phyloP scores from a whole-genome alignment of 2,113 vertebrate species.

The Alectura lathami region DNA sequence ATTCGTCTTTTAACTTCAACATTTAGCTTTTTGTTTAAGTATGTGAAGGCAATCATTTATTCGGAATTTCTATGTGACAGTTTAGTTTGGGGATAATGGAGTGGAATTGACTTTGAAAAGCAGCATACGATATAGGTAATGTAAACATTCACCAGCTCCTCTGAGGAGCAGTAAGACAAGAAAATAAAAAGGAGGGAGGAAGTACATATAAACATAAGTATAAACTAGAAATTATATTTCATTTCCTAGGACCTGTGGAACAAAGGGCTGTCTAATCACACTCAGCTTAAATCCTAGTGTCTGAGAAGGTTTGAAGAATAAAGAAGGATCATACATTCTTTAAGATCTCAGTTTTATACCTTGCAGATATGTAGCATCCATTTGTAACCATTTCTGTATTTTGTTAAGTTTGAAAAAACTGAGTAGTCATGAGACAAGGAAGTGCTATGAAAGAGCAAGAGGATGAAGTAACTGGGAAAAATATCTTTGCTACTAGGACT shows the following conservation, averaged over 20 bases:
- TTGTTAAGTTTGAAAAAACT: conserved; percentile 8
- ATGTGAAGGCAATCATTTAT: neutral
- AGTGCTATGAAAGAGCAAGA: neutral
- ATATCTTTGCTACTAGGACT: neutral
- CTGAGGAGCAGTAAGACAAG: neutral
- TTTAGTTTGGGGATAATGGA: conserved; percentile 46
- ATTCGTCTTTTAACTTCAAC: neutral
- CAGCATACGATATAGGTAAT: neutral
- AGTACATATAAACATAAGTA: neutral
- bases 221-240: neutral
- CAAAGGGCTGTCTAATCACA: neutral
- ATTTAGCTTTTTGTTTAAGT: neutral
- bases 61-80: neutral
- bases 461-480: neutral
- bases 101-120: conserved; percentile 42
- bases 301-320: neutral
- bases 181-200: neutral
- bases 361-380: neutral
- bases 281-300: neutral
- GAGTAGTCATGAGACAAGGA: neutral
- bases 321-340: neutral
- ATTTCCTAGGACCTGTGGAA: neutral
- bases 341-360: neutral
- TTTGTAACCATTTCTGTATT: neutral
- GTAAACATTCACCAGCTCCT: neutral